Conservation (phyloP, 1,140 invertebrate species). For the Heterodera carotae region DNA sequence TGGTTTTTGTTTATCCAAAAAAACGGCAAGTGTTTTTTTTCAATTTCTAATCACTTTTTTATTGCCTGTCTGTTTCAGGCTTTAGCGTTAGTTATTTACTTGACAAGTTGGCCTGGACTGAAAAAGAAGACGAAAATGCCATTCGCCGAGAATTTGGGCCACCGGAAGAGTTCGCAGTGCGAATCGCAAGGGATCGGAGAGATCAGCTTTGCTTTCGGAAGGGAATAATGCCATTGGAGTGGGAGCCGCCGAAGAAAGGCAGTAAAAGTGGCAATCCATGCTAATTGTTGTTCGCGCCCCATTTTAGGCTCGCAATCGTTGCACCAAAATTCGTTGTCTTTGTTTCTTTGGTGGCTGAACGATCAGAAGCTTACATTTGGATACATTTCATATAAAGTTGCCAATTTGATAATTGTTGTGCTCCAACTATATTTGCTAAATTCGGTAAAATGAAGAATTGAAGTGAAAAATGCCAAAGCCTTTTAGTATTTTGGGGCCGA, state of each 20-base stretch:
- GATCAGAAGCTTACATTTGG: background rate
- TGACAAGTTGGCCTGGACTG: background rate
- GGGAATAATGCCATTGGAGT: background rate
- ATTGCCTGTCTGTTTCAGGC: slow-evolving; percentile 8
- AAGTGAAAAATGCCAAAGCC: slow-evolving; percentile 46
- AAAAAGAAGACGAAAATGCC: background rate
- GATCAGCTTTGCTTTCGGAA: background rate
- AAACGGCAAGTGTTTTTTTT: slow-evolving; percentile 24
- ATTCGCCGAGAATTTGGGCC: background rate
- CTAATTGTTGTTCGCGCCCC: background rate
- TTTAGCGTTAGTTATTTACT: background rate
- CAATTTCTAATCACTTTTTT: background rate
- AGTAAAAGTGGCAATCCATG: background rate
- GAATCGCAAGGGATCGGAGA: background rate
- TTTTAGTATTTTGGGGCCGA: slow-evolving; percentile 60
- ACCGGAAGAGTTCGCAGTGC: background rate
- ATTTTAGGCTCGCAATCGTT: background rate
- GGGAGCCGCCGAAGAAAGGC: background rate
- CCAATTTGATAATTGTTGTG: slow-evolving; percentile 1
- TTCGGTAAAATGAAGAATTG: slow-evolving; percentile 60
- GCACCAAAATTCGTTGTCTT: background rate
- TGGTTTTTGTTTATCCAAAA: slow-evolving; percentile 40
- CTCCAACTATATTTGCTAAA: slow-evolving; percentile 58
- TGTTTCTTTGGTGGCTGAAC: background rate
- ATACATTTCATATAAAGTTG: slow-evolving; percentile 9